Evolutionary conservation across 92 coral and sea anemone species (phyloP), one percentile per base, ranked within the genome.

Genomic region (Zoanthus sociatus): DNA sequence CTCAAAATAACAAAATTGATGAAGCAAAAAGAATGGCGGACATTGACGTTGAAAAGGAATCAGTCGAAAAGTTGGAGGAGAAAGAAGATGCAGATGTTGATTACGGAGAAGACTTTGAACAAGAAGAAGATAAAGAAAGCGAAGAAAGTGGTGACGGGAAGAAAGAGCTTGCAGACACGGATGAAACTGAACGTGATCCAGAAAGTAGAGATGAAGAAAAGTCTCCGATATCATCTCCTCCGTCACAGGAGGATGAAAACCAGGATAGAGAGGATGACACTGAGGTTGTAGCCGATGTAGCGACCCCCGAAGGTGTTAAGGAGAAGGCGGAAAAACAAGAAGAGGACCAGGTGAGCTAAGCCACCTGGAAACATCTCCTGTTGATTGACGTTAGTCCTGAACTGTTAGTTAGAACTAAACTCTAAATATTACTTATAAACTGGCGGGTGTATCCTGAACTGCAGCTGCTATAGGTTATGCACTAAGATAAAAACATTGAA

Each of bases 61-160:
- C 20, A 20, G 47, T 31, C 33, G 17, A 69, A 30, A 69, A 69
- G 45, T 30, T 4, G 46, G 73, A 93, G 44, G 95, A 69, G 45
- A 69, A 69, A 69, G n/a, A 69, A 17, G 47, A 85, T 14, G 78
- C 71, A 50, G 50, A 61, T 30, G 89, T 89, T 10, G 86, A 93
- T 20, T 94, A 94, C 74, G 87, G 88, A 42, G 93, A 92, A 78
- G 97, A 92, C 64, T 94, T 93, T 75, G 93, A 95, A 63, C 79
- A 93, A 0, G 96, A 93, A 69, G 93, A 79, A 71, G 89, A 92
- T 76, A 90, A 66, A 48, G 82, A 92, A 67, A 14, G 55, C 26
- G 79, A 71, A n/a, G 87, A 83, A 4, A 63, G 30, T 32, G 69
- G 71, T 47, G 77, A 84, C 5, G 73, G 89, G 18, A 94, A 82